A percentile compares a stretch with the other conserved stretches of the same genome.
phyloP scores from a whole-genome alignment of 2,797 vertebrate genomes.

The Sebastiscus tertius region DNA sequence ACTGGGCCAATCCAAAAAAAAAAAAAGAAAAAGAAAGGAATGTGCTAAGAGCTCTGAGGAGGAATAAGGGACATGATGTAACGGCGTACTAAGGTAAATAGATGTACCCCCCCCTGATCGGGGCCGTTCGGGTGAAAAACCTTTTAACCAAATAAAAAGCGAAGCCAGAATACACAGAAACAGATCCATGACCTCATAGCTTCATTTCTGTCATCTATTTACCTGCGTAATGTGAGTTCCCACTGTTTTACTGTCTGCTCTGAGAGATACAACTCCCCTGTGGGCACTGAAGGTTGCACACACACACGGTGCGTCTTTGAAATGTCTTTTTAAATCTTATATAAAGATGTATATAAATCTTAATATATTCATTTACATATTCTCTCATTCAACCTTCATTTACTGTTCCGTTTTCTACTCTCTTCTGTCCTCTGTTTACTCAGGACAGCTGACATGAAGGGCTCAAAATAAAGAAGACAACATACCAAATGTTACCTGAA shows the following conservation, averaged over 20 bases:
- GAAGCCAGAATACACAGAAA: conserved; percentile 21
- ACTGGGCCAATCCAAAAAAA: conserved; percentile 35
- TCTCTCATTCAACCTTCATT: not conserved
- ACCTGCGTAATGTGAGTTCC: conserved; percentile 21
- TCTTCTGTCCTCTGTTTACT: too few relatives aligned
- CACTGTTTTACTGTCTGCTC: conserved; percentile 14
- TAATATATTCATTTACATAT: not conserved
- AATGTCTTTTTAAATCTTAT: not conserved
- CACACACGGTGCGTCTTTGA: not conserved
- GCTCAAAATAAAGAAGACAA: not conserved
- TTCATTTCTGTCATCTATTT: conserved; percentile 34
- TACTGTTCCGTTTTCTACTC: not conserved
- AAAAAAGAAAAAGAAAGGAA: conserved; percentile 22
- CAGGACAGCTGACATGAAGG: not conserved
- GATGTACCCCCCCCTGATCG: conserved; percentile 39
- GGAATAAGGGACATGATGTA: conserved; percentile 59
- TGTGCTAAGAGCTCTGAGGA: conserved; percentile 58
- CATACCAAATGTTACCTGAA: not conserved
- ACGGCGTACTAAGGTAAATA: conserved; percentile 36
- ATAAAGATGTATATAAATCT: not conserved
- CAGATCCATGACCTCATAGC: conserved; percentile 22
- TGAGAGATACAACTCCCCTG: conserved; percentile 8
- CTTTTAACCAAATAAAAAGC: conserved; percentile 45
- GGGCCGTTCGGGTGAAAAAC: conserved; percentile 35
- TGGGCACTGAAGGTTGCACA: not conserved